phyloP scores from a whole-genome alignment of 92 coral and sea anemone genomes.

The Palythoa grandis region DNA sequence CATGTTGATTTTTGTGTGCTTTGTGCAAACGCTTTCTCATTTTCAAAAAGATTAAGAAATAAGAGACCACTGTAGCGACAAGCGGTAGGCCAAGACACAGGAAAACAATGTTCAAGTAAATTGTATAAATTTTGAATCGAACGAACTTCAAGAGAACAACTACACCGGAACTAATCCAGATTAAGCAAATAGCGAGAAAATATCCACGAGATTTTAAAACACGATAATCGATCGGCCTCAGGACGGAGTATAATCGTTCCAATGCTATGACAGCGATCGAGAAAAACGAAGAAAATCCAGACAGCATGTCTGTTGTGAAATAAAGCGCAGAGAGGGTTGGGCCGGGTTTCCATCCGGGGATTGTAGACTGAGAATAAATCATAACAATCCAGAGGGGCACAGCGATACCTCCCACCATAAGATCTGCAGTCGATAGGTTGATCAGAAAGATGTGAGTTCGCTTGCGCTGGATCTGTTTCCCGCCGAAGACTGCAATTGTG shows the following conservation, averaged over 20 bases:
- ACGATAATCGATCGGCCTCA: slow-evolving; percentile 8
- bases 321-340: slow-evolving; percentile 9
- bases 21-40: slow-evolving; percentile 18
- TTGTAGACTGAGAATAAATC: neutral
- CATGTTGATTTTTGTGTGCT: neutral
- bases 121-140: slow-evolving; percentile 27
- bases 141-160: slow-evolving; percentile 28
- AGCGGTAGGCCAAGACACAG: slow-evolving; percentile 35
- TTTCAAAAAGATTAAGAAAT: slow-evolving; percentile 8
- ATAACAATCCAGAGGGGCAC: slow-evolving; percentile 9
- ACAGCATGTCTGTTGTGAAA: slow-evolving; percentile 35
- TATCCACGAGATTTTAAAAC: slow-evolving; percentile 24
- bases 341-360: slow-evolving; percentile 4
- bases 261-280: slow-evolving; percentile 32
- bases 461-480: slow-evolving; percentile 25
- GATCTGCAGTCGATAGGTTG: slow-evolving; percentile 28
- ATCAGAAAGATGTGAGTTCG: slow-evolving; percentile 30
- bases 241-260: slow-evolving; percentile 31
- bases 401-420: slow-evolving; percentile 21
- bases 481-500: slow-evolving; percentile 24
- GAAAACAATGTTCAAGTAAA: slow-evolving; percentile 31
- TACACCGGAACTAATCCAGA: slow-evolving; percentile 8
- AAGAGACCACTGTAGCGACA: slow-evolving; percentile 15
- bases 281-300: slow-evolving; percentile 34
- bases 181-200: slow-evolving; percentile 21